phyloP scores from a whole-genome alignment of 2,113 vertebrate species.

The Psilopogon haemacephalus region DNA sequence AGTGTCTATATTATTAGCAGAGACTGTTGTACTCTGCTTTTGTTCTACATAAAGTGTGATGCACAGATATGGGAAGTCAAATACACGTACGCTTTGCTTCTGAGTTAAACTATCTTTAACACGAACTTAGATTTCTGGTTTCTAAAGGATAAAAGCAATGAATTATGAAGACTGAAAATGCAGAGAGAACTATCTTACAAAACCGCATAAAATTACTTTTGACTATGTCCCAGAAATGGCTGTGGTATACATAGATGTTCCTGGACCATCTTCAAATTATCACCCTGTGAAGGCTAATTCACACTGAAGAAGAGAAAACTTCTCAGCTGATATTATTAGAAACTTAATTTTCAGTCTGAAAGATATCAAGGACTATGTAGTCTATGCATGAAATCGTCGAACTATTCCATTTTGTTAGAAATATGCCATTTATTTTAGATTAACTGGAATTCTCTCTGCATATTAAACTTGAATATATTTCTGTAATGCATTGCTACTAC shows the following conservation, averaged over 20 bases:
- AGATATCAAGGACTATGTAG: not conserved
- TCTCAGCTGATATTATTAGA: slow-evolving; percentile 6
- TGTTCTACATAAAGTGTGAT: not conserved
- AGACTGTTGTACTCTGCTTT: not conserved
- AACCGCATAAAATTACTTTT: not conserved
- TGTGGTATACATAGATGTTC: not conserved
- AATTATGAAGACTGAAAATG: not conserved
- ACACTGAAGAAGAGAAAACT: not conserved
- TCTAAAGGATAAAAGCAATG: not conserved
- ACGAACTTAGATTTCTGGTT: not conserved
- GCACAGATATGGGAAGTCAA: not conserved
- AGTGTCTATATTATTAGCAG: not conserved
- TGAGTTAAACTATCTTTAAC: not conserved
- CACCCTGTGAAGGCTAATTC: not conserved
- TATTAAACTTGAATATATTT: not conserved
- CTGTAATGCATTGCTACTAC: not conserved
- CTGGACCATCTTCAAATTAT: not conserved
- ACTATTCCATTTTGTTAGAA: not conserved
- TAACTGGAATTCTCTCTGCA: not conserved
- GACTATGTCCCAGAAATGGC: not conserved
- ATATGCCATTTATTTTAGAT: slow-evolving; percentile 1
- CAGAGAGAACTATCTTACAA: not conserved
- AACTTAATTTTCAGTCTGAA: slow-evolving; percentile 21
- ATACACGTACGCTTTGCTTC: not conserved
- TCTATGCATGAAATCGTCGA: not conserved